Conservation (phyloP, 2,888 invertebrate species). For the Hydriomena furcata region DNA sequence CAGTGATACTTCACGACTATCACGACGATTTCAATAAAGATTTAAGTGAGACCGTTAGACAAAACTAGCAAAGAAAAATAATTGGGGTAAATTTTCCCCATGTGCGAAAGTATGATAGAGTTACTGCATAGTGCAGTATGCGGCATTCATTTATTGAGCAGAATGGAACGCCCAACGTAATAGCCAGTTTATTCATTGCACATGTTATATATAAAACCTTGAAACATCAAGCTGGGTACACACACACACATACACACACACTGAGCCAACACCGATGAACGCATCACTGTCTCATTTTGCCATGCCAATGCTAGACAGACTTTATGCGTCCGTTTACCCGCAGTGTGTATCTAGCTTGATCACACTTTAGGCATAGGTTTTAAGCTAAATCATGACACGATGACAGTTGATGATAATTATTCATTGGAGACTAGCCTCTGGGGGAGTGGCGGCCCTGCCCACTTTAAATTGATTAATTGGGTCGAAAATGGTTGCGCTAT, state of each 20-base stretch:
- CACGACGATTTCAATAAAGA: too few relatives aligned
- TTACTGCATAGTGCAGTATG: slow-evolving; percentile 1
- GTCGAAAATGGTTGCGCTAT: background rate
- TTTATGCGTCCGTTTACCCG: background rate
- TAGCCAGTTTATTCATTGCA: background rate
- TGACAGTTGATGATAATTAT: slow-evolving; percentile 1
- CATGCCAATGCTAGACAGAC: background rate
- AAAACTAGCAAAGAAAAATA: too few relatives aligned
- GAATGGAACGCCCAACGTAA: background rate
- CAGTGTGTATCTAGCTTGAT: background rate
- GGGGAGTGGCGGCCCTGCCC: slow-evolving; percentile 13
- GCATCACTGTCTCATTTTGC: background rate
- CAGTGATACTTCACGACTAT: too few relatives aligned
- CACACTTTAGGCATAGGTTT: background rate
- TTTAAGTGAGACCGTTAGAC: too few relatives aligned
- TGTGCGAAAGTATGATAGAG: too few relatives aligned
- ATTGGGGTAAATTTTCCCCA: too few relatives aligned
- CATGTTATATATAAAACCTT: slow-evolving; percentile 9
- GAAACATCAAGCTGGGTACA: slow-evolving; percentile 8
- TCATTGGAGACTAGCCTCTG: background rate
- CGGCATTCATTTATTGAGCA: slow-evolving; percentile 6
- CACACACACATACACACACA: too few relatives aligned
- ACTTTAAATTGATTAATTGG: too few relatives aligned
- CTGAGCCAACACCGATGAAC: background rate
- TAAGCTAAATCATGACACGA: background rate